Evolutionary conservation across 2,113 vertebrate genomes (phyloP).

Genomic region (Myiozetetes cayanensis): DNA sequence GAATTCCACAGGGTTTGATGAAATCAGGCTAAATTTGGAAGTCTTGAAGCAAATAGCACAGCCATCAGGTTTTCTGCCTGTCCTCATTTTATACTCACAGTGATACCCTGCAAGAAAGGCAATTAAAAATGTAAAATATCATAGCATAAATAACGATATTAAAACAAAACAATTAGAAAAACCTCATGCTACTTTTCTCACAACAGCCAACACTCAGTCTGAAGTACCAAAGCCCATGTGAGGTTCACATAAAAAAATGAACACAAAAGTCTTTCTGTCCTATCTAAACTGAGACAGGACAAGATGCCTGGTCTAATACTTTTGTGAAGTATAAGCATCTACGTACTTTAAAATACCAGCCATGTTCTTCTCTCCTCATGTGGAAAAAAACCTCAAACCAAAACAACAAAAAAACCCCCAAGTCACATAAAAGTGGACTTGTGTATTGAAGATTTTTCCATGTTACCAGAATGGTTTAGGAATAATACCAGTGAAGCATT

Average conservation of each 20-base stretch:
- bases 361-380: neutral
- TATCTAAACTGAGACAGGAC: neutral
- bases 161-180: neutral
- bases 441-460: neutral
- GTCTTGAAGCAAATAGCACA: conserved; percentile 90
- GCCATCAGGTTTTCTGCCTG: conserved; percentile 90
- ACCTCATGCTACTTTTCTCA: neutral
- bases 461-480: neutral
- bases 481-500: neutral
- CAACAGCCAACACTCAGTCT: neutral
- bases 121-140: neutral
- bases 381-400: neutral
- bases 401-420: neutral
- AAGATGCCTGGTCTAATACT: neutral
- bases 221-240: neutral
- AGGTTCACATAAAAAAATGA: neutral
- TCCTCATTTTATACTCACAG: conserved; percentile 93
- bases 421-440: neutral
- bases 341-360: neutral
- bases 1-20: conserved; percentile 88
- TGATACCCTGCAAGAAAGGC: conserved; percentile 83
- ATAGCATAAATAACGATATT: neutral
- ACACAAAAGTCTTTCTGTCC: neutral
- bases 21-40: conserved; percentile 85
- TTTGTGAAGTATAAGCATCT: neutral